Conservation (phyloP, 2,113 vertebrate genomes). For the Salvelinus fontinalis region DNA sequence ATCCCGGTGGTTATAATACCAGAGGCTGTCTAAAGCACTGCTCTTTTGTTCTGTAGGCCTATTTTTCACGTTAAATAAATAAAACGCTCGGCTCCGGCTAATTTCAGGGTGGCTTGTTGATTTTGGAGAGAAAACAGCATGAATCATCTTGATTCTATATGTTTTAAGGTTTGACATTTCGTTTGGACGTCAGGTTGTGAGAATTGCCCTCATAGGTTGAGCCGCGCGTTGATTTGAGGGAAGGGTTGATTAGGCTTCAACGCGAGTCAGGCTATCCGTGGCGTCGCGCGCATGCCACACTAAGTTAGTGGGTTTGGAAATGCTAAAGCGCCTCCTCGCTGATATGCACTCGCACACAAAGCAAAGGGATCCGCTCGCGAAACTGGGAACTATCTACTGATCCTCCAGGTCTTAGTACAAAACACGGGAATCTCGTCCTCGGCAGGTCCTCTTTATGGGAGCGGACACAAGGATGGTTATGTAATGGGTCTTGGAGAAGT, state of each 20-base stretch:
- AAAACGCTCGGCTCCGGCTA: slow-evolving; percentile 5
- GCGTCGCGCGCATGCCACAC: slow-evolving; percentile 23
- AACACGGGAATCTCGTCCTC: neutral
- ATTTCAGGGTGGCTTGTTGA: slow-evolving; percentile 41
- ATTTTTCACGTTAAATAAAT: slow-evolving; percentile 16
- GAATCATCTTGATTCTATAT: slow-evolving; percentile 35
- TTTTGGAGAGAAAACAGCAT: slow-evolving; percentile 32
- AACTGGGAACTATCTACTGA: slow-evolving; percentile 48
- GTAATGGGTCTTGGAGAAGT: slow-evolving; percentile 76
- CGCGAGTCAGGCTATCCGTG: slow-evolving; percentile 34
- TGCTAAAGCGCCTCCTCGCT: slow-evolving; percentile 39
- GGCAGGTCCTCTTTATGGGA: slow-evolving; percentile 32
- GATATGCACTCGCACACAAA: slow-evolving; percentile 39
- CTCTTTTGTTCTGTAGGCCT: neutral
- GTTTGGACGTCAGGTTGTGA: slow-evolving; percentile 57
- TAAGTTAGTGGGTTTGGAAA: slow-evolving; percentile 39
- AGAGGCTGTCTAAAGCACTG: slow-evolving; percentile 9
- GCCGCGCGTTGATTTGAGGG: slow-evolving; percentile 58
- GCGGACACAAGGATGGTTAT: slow-evolving; percentile 33
- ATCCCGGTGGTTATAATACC: slow-evolving; percentile 22
- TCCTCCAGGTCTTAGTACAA: slow-evolving; percentile 40
- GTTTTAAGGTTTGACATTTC: slow-evolving; percentile 41
- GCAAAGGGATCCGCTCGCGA: slow-evolving; percentile 32
- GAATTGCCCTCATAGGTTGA: slow-evolving; percentile 61
- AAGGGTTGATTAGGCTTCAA: slow-evolving; percentile 40